Conservation (phyloP, 2,113 vertebrate species). For the Psittacula cyanocephala region DNA sequence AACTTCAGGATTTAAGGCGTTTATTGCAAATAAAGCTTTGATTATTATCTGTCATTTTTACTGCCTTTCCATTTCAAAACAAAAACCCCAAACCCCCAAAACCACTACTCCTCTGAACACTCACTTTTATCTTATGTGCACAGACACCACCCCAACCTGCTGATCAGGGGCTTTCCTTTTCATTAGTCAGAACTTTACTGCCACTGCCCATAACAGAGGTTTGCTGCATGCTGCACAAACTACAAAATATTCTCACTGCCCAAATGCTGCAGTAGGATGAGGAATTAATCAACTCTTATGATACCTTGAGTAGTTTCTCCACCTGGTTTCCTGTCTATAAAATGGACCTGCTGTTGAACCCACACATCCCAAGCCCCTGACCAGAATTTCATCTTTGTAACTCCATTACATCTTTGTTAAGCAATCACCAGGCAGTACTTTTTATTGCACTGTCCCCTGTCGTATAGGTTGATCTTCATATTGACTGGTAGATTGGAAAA, state of each 20-base stretch:
- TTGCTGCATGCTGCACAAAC: background rate
- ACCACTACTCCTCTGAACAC: background rate
- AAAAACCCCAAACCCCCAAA: background rate
- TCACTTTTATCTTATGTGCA: background rate
- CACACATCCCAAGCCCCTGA: background rate
- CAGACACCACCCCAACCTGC: background rate
- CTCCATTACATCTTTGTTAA: background rate
- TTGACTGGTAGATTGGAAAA: background rate
- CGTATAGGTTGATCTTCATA: background rate
- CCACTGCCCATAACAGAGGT: background rate
- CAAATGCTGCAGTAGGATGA: accelerated
- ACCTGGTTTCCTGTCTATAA: background rate
- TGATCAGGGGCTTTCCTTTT: background rate
- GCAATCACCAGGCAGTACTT: background rate
- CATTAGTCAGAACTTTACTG: background rate
- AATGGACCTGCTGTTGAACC: background rate
- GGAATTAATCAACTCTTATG: background rate
- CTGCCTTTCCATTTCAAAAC: background rate
- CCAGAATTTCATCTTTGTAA: background rate
- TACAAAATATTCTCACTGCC: background rate
- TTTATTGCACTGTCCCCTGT: background rate
- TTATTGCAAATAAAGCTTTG: background rate
- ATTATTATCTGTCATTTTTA: background rate
- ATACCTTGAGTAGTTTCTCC: background rate
- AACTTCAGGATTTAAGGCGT: background rate